A percentile compares a stretch with the other conserved stretches of the same genome.
Evolutionary conservation across 2,113 vertebrate species (phyloP).

Genomic region (Fregata magnificens): DNA sequence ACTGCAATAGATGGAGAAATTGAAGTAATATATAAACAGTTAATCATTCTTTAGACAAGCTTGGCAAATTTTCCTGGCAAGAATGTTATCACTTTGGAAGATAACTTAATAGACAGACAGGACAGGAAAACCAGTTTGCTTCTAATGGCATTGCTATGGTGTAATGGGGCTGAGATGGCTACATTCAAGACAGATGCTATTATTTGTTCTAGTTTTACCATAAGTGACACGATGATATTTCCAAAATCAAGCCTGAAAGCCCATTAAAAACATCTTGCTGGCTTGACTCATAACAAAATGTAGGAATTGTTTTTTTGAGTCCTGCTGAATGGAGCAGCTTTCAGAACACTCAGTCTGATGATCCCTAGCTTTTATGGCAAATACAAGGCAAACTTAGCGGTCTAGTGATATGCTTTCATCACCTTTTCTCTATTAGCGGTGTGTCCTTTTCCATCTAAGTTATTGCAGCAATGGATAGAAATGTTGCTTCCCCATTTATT

Average conservation of each 20-base stretch:
- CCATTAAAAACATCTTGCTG: slow-evolving; percentile 31
- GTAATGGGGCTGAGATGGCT: neutral
- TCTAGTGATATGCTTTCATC: slow-evolving; percentile 15
- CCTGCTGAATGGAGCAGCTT: slow-evolving; percentile 24
- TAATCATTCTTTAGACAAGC: neutral
- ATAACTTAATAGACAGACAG: slow-evolving; percentile 43
- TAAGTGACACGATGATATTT: slow-evolving; percentile 37
- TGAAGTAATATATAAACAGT: neutral
- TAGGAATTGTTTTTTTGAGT: neutral
- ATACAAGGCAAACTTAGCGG: neutral
- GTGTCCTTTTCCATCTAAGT: neutral
- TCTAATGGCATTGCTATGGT: slow-evolving; percentile 13
- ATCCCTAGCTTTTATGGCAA: neutral
- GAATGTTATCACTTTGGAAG: slow-evolving; percentile 2
- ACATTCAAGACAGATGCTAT: slow-evolving; percentile 24
- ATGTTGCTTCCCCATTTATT: neutral
- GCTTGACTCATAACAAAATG: slow-evolving; percentile 18
- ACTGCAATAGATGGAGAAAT: neutral
- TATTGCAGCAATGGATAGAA: neutral
- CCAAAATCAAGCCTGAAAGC: slow-evolving; percentile 49
- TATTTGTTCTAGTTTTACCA: slow-evolving; percentile 28
- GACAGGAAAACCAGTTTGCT: neutral
- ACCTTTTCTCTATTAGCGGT: neutral
- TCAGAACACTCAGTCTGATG: slow-evolving; percentile 41
- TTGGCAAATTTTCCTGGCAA: neutral